Conservation (phyloP, 2,797 vertebrate species). For the Pseudochaenichthys georgianus region DNA sequence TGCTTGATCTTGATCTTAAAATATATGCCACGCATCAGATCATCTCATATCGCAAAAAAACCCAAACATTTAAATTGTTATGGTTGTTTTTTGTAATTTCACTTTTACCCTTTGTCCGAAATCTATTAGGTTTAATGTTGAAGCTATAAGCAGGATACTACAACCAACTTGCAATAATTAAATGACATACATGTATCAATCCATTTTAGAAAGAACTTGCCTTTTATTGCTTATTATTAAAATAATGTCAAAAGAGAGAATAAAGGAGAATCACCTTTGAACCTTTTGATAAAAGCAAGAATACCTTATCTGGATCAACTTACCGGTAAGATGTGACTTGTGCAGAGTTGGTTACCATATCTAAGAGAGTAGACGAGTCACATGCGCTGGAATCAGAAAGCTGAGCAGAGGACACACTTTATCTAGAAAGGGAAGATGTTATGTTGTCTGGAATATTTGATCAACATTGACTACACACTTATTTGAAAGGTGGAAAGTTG, state of each 20-base stretch:
- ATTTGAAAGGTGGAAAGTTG: neutral
- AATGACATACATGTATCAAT: conserved; percentile 3
- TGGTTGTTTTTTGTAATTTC: neutral
- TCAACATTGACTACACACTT: neutral
- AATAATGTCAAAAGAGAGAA: no score
- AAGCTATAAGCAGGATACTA: neutral
- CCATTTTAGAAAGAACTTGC: neutral
- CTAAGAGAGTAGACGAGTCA: neutral
- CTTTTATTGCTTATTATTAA: no score
- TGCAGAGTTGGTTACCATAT: neutral
- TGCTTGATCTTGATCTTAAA: conserved; percentile 62
- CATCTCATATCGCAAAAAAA: conserved; percentile 1
- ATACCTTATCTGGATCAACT: neutral
- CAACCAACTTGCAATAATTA: conserved; percentile 11
- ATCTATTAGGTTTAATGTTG: neutral
- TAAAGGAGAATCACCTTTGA: neutral
- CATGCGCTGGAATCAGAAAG: neutral
- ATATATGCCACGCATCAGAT: conserved; percentile 34
- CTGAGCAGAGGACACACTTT: neutral
- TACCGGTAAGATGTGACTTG: neutral
- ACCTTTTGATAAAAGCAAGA: neutral
- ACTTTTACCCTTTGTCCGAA: neutral
- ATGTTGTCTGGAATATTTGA: neutral
- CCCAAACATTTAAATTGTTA: neutral
- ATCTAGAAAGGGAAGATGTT: neutral